These are phyloP conservation scores for Drosophila punjabiensis DNA, from an alignment of 1,140 invertebrate species.

Conservation along the genomic window DNA sequence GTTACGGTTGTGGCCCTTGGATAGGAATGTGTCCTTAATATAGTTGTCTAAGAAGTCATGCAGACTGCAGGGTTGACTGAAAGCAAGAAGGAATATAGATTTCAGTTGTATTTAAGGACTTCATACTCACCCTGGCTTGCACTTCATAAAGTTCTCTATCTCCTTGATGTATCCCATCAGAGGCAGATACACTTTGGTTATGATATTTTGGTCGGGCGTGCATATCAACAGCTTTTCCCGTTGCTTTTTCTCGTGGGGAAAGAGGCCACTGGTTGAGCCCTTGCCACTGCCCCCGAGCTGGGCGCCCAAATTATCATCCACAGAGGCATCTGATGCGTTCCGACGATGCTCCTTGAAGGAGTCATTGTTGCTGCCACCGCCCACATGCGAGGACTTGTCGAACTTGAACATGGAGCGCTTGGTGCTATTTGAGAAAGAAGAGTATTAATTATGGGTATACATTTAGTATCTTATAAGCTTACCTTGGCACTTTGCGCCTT, in stretches of 20 bases:
- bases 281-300: conserved; percentile 66
- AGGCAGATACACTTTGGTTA: conserved; percentile 91
- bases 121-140: conserved; percentile 87
- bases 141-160: conserved; percentile 90
- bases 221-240: conserved; percentile 89
- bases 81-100: background rate
- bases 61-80: conserved; percentile 87
- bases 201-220: conserved; percentile 90
- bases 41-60: conserved; percentile 92
- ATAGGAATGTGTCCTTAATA: conserved; percentile 90
- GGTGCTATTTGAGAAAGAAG: conserved; percentile 41
- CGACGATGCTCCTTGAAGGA: conserved; percentile 88
- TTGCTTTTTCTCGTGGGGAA: conserved; percentile 72
- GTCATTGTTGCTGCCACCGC: conserved; percentile 85
- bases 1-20: conserved; percentile 87
- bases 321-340: conserved; percentile 82
- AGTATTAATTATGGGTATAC: background rate
- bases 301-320: conserved; percentile 69
- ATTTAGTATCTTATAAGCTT: background rate
- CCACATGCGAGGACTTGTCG: conserved; percentile 91
- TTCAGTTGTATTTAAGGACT: background rate
- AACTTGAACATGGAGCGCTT: conserved; percentile 90
- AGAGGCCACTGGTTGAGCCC: conserved; percentile 55
- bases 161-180: conserved; percentile 92
- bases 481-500: conserved; percentile 88